Conservation (phyloP, 2,113 vertebrate species). For the Theropithecus gelada region DNA sequence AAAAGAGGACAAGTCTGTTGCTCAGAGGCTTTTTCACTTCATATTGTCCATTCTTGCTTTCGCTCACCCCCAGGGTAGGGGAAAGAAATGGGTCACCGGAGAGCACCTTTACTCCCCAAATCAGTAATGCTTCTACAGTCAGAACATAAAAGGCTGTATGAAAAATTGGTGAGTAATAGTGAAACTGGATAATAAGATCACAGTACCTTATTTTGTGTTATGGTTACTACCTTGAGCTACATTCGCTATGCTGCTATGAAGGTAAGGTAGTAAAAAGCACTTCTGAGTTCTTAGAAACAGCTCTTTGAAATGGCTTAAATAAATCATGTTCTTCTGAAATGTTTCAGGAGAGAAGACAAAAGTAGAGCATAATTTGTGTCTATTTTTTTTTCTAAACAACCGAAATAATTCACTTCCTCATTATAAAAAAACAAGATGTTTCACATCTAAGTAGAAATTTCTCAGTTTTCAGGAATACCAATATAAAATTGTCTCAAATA, state of each 20-base stretch:
- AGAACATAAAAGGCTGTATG: background rate
- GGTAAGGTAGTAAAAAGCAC: background rate
- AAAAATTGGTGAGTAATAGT: background rate
- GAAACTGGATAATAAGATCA: background rate
- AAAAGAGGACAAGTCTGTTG: conserved; percentile 15
- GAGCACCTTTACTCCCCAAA: background rate
- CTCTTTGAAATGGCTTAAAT: background rate
- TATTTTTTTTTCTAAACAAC: conserved; percentile 30
- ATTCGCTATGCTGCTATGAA: background rate
- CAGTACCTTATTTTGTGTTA: background rate
- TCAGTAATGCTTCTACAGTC: background rate
- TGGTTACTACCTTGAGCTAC: background rate
- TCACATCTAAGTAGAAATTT: conserved; percentile 39
- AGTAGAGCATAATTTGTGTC: background rate
- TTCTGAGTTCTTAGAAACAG: background rate
- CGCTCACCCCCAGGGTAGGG: background rate
- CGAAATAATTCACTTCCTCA: conserved; percentile 33
- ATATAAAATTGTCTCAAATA: conserved; percentile 41
- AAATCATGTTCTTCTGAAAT: no score
- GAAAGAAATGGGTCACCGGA: background rate
- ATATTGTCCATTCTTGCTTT: background rate
- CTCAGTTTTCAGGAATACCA: conserved; percentile 47
- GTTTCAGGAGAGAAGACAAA: background rate
- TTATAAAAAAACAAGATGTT: background rate
- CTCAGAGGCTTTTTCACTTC: conserved; percentile 6